These are phyloP conservation scores for Acanthaster planci DNA, from an alignment of 35 echinoderm and acorn worm species.

Conservation along the genomic window DNA sequence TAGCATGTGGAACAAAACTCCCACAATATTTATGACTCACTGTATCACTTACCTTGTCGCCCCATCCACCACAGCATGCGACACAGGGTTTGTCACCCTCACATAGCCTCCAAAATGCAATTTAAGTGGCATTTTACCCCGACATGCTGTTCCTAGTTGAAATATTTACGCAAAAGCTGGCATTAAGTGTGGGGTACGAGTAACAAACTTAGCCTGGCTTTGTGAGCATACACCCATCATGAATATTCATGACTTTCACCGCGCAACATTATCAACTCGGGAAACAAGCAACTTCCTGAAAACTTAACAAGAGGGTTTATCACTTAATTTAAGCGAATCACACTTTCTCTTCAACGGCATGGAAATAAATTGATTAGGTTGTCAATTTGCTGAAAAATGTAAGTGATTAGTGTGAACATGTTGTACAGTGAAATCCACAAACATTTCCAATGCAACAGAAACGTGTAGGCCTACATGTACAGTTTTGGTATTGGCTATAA, in stretches of 20 bases:
- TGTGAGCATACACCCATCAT: constrained; percentile 11
- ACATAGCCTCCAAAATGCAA: neutral
- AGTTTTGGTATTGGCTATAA: too few species aligned
- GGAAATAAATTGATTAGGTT: too few species aligned
- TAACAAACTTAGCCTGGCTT: constrained; percentile 12
- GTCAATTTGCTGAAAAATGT: too few species aligned
- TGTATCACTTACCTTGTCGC: neutral
- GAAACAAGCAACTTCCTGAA: neutral
- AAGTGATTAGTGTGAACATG: too few species aligned
- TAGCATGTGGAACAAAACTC: neutral
- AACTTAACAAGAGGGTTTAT: neutral
- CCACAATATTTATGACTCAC: neutral
- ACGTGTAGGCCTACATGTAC: too few species aligned
- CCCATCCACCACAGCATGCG: neutral
- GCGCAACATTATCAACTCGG: neutral
- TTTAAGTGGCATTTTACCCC: neutral
- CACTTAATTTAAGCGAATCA: too few species aligned
- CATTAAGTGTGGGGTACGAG: neutral
- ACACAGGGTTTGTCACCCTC: neutral
- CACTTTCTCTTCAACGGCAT: too few species aligned
- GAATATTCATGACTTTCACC: constrained; percentile 14
- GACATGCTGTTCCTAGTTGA: neutral
- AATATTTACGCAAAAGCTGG: neutral
- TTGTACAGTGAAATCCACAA: too few species aligned
- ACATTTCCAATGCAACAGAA: too few species aligned